Evolutionary conservation across 2,888 invertebrate species (phyloP).

Genomic region (Slavum lentiscoides): DNA sequence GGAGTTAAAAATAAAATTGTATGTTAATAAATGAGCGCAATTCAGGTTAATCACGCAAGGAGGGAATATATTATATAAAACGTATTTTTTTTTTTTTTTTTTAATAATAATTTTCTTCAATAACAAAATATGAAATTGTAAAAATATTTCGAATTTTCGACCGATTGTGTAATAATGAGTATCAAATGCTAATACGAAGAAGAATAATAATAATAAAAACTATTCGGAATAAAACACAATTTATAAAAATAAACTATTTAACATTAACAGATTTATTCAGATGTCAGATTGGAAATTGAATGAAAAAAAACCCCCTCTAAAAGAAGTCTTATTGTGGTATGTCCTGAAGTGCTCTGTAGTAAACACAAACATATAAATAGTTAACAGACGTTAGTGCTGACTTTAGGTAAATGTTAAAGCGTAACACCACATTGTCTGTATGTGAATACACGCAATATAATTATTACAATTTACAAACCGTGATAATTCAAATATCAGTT

Average conservation of each 20-base stretch:
- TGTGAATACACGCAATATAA: conserved; percentile 19
- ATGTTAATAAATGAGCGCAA: too few species aligned
- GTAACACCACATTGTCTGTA: conserved; percentile 23
- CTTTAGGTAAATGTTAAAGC: conserved; percentile 24
- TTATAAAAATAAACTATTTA: not conserved
- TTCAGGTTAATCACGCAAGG: too few species aligned
- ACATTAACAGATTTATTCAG: not conserved
- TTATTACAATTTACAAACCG: conserved; percentile 32
- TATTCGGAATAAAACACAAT: conserved; percentile 6
- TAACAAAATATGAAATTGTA: too few species aligned
- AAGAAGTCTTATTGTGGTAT: not conserved
- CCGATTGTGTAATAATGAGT: not conserved
- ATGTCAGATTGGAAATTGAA: not conserved
- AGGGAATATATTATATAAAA: too few species aligned
- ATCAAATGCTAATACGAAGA: not conserved
- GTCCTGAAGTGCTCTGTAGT: not conserved
- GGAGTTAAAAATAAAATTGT: too few species aligned
- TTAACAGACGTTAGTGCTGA: conserved; percentile 25
- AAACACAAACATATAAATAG: conserved; percentile 6
- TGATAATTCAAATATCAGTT: conserved; percentile 31
- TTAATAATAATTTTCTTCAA: too few species aligned
- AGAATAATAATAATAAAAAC: not conserved
- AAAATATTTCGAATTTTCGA: not conserved
- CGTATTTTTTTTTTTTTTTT: too few species aligned
- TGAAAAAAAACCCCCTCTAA: not conserved